phyloP scores from a whole-genome alignment of 2,113 vertebrate species.

The Callopanchax toddi region DNA sequence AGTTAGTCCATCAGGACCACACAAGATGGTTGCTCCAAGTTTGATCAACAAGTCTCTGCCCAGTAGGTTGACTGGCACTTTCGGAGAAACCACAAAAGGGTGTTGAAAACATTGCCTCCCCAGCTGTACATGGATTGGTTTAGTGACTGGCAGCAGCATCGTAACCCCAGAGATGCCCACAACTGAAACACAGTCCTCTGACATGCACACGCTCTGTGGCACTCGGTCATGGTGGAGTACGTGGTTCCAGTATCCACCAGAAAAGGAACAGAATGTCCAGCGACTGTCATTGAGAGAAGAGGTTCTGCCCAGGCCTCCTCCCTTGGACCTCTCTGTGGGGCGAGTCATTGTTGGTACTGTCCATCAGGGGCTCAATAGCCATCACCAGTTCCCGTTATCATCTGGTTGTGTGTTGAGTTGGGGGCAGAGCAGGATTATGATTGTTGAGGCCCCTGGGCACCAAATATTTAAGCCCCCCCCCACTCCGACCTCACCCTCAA shows the following conservation, averaged over 20 bases:
- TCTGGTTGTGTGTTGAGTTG: too few relatives aligned
- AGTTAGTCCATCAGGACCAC: neutral
- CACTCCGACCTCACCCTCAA: too few relatives aligned
- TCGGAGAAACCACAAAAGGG: neutral
- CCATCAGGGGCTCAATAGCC: too few relatives aligned
- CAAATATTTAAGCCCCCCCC: too few relatives aligned
- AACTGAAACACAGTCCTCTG: neutral
- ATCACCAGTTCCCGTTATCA: too few relatives aligned
- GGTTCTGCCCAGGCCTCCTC: neutral
- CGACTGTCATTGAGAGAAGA: neutral
- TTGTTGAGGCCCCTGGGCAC: too few relatives aligned
- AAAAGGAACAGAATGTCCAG: neutral
- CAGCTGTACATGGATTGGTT: neutral
- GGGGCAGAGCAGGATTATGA: too few relatives aligned
- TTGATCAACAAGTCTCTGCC: neutral
- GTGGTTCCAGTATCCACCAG: neutral
- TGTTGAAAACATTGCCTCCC: neutral
- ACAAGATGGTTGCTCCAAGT: neutral
- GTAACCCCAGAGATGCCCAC: neutral
- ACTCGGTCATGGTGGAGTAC: neutral
- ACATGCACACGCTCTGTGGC: neutral
- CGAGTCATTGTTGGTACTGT: too few relatives aligned
- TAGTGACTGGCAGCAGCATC: neutral
- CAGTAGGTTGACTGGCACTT: neutral
- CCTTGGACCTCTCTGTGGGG: too few relatives aligned